These are phyloP conservation scores for Phthorimaea operculella DNA, from an alignment of 1,140 invertebrate species.

Conservation along the genomic window DNA sequence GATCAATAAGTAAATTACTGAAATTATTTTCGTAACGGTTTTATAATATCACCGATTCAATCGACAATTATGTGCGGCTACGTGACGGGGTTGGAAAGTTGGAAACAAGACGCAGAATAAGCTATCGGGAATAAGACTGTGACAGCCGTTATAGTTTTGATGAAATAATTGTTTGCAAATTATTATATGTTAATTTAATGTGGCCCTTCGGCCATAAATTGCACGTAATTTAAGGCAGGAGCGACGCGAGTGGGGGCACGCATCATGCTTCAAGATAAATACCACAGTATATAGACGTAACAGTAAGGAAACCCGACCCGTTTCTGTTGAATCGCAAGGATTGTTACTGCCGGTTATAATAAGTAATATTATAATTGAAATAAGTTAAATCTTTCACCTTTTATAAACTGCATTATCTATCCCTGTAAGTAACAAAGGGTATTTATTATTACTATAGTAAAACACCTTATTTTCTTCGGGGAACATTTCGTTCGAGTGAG, in stretches of 20 bases:
- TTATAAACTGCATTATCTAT: no score
- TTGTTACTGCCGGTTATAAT: no score
- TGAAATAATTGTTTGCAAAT: slow-evolving; percentile 48
- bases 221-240: slow-evolving; percentile 36
- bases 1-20: slow-evolving; percentile 1
- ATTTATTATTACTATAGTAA: no score
- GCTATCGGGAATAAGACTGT: slow-evolving; percentile 15
- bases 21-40: not conserved
- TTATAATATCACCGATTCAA: not conserved
- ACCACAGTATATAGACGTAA: no score
- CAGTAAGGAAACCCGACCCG: no score
- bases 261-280: slow-evolving; percentile 24
- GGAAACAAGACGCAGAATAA: not conserved
- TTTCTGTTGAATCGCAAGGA: no score
- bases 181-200: slow-evolving; percentile 39
- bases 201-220: slow-evolving; percentile 41
- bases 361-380: no score
- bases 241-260: slow-evolving; percentile 13
- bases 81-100: not conserved
- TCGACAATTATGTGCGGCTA: not conserved
- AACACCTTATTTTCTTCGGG: no score
- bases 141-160: slow-evolving; percentile 27
- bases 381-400: no score
- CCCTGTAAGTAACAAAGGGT: no score
- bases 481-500: no score